These are phyloP conservation scores for Cyaniris semiargus DNA, from an alignment of 2,888 invertebrate species.

Conservation along the genomic window DNA sequence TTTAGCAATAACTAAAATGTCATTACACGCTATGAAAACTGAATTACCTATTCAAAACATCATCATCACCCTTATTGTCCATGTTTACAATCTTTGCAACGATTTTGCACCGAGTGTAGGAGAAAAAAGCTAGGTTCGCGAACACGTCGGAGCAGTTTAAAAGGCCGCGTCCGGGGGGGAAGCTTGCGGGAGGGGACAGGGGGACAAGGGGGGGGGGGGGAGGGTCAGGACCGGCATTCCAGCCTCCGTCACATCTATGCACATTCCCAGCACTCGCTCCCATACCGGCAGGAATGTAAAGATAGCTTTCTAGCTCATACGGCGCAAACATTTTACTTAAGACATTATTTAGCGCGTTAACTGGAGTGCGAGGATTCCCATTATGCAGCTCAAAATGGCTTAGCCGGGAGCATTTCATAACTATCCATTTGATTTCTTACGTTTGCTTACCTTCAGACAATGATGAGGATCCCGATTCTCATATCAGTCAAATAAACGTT, in stretches of 20 bases:
- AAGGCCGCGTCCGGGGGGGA: slow-evolving; percentile 78
- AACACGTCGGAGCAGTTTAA: slow-evolving; percentile 79
- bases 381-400: background rate
- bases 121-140: slow-evolving; percentile 79
- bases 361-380: slow-evolving; percentile 10
- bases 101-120: slow-evolving; percentile 63
- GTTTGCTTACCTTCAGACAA: background rate
- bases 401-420: slow-evolving; percentile 9
- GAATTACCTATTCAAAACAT: background rate
- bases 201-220: slow-evolving; percentile 76
- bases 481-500: background rate
- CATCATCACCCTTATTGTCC: background rate
- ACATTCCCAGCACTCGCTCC: slow-evolving; percentile 51
- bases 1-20: background rate
- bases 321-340: slow-evolving; percentile 29
- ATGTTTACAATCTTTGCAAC: background rate
- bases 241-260: slow-evolving; percentile 66
- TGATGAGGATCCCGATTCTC: background rate
- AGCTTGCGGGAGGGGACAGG: slow-evolving; percentile 62
- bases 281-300: slow-evolving; percentile 33
- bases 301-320: slow-evolving; percentile 39
- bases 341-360: slow-evolving; percentile 29
- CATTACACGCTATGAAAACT: background rate
- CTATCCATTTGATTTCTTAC: background rate
- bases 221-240: slow-evolving; percentile 68